Conservation (phyloP, 2,888 invertebrate genomes). For the Nasonia oneida region DNA sequence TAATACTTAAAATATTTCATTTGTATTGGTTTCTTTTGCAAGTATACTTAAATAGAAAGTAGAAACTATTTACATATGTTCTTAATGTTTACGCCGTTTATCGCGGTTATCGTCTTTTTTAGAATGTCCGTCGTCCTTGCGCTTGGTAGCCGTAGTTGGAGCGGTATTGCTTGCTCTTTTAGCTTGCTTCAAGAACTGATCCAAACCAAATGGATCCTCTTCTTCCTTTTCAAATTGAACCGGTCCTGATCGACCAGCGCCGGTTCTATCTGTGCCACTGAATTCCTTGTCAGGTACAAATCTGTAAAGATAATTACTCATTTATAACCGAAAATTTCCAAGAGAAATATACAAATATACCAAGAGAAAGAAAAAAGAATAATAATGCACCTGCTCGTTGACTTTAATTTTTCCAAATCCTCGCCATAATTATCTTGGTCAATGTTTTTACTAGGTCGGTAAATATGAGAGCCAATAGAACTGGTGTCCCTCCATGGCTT, state of each 20-base stretch:
- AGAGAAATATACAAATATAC: neutral
- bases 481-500: constrained; percentile 97
- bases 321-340: neutral
- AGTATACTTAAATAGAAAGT: neutral
- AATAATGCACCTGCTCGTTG: constrained; percentile 86
- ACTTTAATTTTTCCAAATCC: constrained; percentile 93
- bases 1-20: neutral
- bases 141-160: constrained; percentile 80
- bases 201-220: constrained; percentile 97
- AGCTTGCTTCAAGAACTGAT: constrained; percentile 98
- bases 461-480: constrained; percentile 92
- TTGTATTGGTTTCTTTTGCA: neutral
- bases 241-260: constrained; percentile 91
- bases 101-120: constrained; percentile 74
- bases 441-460: constrained; percentile 91
- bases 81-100: constrained; percentile 74
- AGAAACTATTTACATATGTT: neutral
- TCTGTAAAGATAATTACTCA: constrained; percentile 78
- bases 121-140: constrained; percentile 82
- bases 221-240: constrained; percentile 96
- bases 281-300: constrained; percentile 99
- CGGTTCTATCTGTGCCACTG: constrained; percentile 90
- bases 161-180: constrained; percentile 88
- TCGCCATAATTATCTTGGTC: constrained; percentile 95
- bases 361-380: neutral